Evolutionary conservation across 2,113 vertebrate genomes (phyloP).

Genomic region (Calyptommatus sinebrachiatus): DNA sequence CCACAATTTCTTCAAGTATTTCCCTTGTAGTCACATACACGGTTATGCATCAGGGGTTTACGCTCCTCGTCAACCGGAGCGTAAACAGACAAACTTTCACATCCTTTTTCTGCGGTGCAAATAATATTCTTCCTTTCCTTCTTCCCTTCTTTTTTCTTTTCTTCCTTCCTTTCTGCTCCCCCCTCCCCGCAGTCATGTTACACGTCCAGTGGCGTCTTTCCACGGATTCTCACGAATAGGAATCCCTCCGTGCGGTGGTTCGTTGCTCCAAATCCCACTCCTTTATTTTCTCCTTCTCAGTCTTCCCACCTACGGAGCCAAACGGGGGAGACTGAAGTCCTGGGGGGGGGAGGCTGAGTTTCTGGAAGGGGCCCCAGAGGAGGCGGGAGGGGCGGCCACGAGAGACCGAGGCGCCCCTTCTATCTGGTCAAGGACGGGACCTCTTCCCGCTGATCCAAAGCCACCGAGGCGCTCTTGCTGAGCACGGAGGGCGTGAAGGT

Average conservation of each 20-base stretch:
- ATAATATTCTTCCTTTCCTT: background rate
- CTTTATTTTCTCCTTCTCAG: background rate
- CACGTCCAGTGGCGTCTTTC: background rate
- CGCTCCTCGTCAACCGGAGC: constrained; percentile 8
- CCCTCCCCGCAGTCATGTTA: constrained; percentile 14
- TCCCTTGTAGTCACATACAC: constrained; percentile 20
- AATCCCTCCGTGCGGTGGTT: constrained; percentile 44
- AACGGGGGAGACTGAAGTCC: constrained; percentile 33
- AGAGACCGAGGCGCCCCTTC: constrained; percentile 53
- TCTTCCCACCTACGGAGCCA: constrained; percentile 48
- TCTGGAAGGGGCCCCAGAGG: background rate
- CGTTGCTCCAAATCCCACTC: background rate
- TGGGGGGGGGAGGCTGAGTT: background rate
- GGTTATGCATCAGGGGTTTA: constrained; percentile 41
- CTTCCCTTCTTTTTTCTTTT: background rate
- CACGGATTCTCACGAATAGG: background rate
- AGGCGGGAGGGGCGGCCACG: too few species aligned
- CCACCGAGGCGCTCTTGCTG: constrained; percentile 89
- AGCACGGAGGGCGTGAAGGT: constrained; percentile 94
- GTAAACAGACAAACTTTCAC: constrained; percentile 19
- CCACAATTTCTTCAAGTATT: constrained; percentile 61
- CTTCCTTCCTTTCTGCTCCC: background rate
- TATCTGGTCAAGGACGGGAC: constrained; percentile 94
- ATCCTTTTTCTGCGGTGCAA: constrained; percentile 21
- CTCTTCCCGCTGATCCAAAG: constrained; percentile 96